Evolutionary conservation across 2,797 vertebrate species (phyloP).

Genomic region (Parotocinclus haroldoi): DNA sequence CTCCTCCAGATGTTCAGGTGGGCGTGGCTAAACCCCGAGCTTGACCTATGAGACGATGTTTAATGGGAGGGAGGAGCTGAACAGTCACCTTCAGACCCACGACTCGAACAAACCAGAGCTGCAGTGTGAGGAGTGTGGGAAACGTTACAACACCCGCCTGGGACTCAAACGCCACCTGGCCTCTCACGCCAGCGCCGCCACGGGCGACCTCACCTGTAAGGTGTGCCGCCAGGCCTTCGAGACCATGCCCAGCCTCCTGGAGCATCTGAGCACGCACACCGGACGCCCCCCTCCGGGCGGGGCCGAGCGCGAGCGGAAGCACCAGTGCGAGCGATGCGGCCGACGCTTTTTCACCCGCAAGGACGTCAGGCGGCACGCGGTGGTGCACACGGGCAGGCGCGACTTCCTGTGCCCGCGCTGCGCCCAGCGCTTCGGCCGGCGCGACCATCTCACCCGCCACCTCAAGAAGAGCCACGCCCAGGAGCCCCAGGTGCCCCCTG

Average conservation of each 20-base stretch:
- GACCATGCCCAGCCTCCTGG: slow-evolving; percentile 82
- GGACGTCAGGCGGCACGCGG: slow-evolving; percentile 89
- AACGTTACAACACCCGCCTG: slow-evolving; percentile 95
- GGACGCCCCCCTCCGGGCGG: slow-evolving; percentile 76
- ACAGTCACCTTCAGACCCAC: slow-evolving; percentile 84
- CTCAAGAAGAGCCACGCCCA: slow-evolving; percentile 97
- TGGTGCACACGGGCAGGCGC: slow-evolving; percentile 92
- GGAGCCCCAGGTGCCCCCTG: slow-evolving; percentile 73
- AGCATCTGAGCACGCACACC: slow-evolving; percentile 86
- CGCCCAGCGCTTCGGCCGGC: slow-evolving; percentile 89
- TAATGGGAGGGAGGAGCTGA: slow-evolving; percentile 90
- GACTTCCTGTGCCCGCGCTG: slow-evolving; percentile 95
- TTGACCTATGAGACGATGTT: slow-evolving; percentile 91
- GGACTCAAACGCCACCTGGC: slow-evolving; percentile 91
- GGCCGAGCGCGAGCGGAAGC: slow-evolving; percentile 85
- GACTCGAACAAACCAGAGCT: slow-evolving; percentile 87
- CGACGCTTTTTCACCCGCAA: slow-evolving; percentile 95
- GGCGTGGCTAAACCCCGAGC: slow-evolving; percentile 74
- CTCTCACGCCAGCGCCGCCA: slow-evolving; percentile 74
- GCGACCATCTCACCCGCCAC: slow-evolving; percentile 93
- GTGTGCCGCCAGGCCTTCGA: slow-evolving; percentile 82
- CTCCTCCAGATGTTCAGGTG: slow-evolving; percentile 62
- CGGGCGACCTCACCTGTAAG: slow-evolving; percentile 79
- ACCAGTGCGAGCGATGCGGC: slow-evolving; percentile 91
- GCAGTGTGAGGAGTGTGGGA: slow-evolving; percentile 91